phyloP scores from a whole-genome alignment of 2,888 invertebrate genomes.

The Dasysyrphus tricinctus region DNA sequence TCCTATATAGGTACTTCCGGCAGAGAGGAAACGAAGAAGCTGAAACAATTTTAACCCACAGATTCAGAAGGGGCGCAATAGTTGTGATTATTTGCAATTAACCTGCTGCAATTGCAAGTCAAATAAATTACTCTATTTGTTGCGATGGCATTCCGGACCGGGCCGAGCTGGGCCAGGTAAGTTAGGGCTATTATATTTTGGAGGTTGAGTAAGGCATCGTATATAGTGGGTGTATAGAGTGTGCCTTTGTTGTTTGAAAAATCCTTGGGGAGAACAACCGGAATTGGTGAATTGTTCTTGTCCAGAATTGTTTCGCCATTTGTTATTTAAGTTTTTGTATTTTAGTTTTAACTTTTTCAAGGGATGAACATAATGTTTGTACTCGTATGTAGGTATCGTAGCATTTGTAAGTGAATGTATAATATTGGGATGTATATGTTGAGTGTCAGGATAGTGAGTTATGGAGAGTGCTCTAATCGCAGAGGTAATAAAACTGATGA shows the following conservation, averaged over 20 bases:
- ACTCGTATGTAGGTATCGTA: not conserved
- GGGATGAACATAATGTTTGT: not conserved
- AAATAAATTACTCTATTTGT: conserved; percentile 79
- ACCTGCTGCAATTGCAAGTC: conserved; percentile 76
- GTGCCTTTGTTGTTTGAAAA: conserved; percentile 47
- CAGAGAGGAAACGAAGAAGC: conserved; percentile 8
- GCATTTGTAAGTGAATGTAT: not conserved
- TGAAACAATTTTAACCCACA: not conserved
- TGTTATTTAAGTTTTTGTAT: conserved; percentile 56
- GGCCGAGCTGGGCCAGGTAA: not conserved
- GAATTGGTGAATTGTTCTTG: conserved; percentile 74
- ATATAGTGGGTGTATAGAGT: conserved; percentile 5
- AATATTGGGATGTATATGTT: not conserved
- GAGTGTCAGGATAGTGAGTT: conserved; percentile 33
- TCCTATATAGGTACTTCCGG: conserved; percentile 37
- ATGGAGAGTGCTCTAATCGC: conserved; percentile 55
- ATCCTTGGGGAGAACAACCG: conserved; percentile 66
- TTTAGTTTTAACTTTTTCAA: conserved; percentile 32
- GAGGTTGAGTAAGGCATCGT: not conserved
- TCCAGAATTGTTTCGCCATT: conserved; percentile 73
- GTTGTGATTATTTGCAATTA: conserved; percentile 76
- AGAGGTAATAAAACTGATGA: conserved; percentile 66
- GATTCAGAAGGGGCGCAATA: conserved; percentile 45
- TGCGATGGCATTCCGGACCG: conserved; percentile 66
- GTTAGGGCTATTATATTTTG: conserved; percentile 13